These are phyloP conservation scores for Drosophila funebris DNA, from an alignment of 1,140 invertebrate genomes.

Conservation along the genomic window DNA sequence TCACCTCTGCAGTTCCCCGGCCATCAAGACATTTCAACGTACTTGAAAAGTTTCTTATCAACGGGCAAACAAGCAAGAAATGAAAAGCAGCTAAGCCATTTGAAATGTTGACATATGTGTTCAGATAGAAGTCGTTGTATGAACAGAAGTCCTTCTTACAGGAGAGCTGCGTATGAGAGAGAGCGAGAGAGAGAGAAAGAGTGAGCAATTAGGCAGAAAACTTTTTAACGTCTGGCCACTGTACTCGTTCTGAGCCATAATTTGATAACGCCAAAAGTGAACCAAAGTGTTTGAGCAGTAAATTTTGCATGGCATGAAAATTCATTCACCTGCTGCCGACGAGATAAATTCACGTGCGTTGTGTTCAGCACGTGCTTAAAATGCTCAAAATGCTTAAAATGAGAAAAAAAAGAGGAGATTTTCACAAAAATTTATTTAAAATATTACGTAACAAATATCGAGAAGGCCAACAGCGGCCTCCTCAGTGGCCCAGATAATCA, in stretches of 20 bases:
- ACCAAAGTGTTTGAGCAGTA: constrained; percentile 40
- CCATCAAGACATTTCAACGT: constrained; percentile 29
- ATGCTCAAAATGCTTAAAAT: constrained; percentile 1
- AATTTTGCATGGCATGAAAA: constrained; percentile 67
- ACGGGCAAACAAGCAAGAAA: constrained; percentile 21
- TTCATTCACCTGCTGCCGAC: constrained; percentile 52
- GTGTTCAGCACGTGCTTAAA: constrained; percentile 49
- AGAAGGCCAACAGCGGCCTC: constrained; percentile 53
- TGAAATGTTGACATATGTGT: constrained; percentile 60
- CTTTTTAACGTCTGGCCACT: constrained; percentile 62
- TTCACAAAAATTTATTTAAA: constrained; percentile 33
- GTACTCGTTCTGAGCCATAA: constrained; percentile 51
- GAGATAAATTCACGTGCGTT: constrained; percentile 53
- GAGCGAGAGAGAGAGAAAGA: not conserved
- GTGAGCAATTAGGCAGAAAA: constrained; percentile 59
- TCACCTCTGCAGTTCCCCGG: not conserved
- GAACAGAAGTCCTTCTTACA: not conserved
- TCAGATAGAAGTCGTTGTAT: constrained; percentile 3
- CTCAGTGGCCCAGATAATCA: constrained; percentile 67
- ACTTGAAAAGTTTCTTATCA: constrained; percentile 74
- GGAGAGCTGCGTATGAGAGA: constrained; percentile 25
- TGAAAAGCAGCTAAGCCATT: constrained; percentile 31
- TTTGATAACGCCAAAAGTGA: constrained; percentile 56
- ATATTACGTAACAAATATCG: constrained; percentile 51
- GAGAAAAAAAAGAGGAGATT: constrained; percentile 9